These are phyloP conservation scores for Halisarca cf. caerulea DNA, from an alignment of 37 sponge, comb jelly and placozoan species.

Conservation along the genomic window DNA sequence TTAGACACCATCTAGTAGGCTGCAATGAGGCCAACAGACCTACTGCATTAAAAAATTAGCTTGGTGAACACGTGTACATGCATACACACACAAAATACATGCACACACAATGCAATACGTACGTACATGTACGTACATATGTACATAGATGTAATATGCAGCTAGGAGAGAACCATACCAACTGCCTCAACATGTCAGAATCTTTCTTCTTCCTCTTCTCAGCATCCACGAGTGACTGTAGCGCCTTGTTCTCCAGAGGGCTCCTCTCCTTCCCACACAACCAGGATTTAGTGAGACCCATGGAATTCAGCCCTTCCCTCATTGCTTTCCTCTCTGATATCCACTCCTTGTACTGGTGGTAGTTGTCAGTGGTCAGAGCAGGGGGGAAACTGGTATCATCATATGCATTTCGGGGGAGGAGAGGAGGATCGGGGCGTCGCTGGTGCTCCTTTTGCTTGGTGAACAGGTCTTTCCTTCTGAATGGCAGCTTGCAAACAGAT, in stretches of 20 bases:
- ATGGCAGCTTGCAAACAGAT: background rate
- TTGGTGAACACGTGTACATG: background rate
- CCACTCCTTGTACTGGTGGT: slow-evolving; percentile 42
- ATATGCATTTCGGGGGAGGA: background rate
- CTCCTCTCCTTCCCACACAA: slow-evolving; percentile 43
- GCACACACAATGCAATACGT: background rate
- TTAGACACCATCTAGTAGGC: background rate
- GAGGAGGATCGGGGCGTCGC: too few relatives aligned
- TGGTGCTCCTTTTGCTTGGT: background rate
- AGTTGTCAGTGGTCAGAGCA: background rate
- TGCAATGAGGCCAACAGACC: background rate
- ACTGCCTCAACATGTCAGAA: background rate
- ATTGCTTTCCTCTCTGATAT: slow-evolving; percentile 7
- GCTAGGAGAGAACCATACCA: background rate
- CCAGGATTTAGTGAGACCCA: slow-evolving; percentile 51
- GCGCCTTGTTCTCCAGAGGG: slow-evolving; percentile 32
- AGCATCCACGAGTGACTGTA: background rate
- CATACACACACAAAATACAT: background rate
- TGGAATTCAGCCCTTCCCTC: slow-evolving; percentile 24
- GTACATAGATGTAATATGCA: background rate
- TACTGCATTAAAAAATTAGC: background rate
- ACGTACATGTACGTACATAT: background rate
- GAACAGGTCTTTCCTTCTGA: background rate
- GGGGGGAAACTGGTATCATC: background rate
- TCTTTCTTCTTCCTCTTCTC: background rate